Evolutionary conservation across 2,888 invertebrate genomes (phyloP).

Genomic region (Caenorhabditis panamensis): DNA sequence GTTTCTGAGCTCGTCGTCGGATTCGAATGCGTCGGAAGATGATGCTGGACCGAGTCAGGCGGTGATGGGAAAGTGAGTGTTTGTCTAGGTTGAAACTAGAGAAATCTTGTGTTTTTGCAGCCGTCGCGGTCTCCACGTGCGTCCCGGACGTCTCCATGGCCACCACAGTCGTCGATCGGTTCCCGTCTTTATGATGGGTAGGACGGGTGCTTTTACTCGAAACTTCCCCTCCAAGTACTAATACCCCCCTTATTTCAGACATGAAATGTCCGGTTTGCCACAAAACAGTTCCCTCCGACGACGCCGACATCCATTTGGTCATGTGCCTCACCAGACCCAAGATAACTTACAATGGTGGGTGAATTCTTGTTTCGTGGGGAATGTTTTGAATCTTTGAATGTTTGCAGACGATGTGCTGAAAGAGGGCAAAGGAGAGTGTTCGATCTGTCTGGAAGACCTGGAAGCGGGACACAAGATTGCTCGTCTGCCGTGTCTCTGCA

Average conservation of each 20-base stretch:
- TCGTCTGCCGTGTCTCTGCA: conserved; percentile 98
- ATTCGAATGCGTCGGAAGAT: conserved; percentile 65
- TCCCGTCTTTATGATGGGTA: conserved; percentile 69
- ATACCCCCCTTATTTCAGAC: conserved; percentile 84
- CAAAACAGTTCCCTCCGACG: conserved; percentile 97
- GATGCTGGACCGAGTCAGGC: conserved; percentile 54
- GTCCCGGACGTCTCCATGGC: conserved; percentile 60
- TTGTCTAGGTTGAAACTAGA: not conserved
- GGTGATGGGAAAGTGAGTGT: conserved; percentile 33
- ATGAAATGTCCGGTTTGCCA: conserved; percentile 99
- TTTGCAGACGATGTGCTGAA: conserved; percentile 96
- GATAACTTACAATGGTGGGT: conserved; percentile 95
- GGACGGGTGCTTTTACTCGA: not conserved
- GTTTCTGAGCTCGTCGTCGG: conserved; percentile 65
- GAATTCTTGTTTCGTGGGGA: no score
- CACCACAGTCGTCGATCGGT: conserved; percentile 66
- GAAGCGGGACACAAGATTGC: conserved; percentile 96
- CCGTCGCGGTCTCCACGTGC: conserved; percentile 49
- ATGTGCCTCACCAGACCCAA: conserved; percentile 99
- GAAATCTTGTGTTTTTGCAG: not conserved
- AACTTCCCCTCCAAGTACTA: no score
- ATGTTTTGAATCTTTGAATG: conserved; percentile 8
- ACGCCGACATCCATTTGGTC: conserved; percentile 98
- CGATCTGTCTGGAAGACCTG: conserved; percentile 98
- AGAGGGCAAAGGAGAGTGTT: conserved; percentile 98